Conservation (phyloP, 1,140 invertebrate species). For the Camponotus floridanus region DNA sequence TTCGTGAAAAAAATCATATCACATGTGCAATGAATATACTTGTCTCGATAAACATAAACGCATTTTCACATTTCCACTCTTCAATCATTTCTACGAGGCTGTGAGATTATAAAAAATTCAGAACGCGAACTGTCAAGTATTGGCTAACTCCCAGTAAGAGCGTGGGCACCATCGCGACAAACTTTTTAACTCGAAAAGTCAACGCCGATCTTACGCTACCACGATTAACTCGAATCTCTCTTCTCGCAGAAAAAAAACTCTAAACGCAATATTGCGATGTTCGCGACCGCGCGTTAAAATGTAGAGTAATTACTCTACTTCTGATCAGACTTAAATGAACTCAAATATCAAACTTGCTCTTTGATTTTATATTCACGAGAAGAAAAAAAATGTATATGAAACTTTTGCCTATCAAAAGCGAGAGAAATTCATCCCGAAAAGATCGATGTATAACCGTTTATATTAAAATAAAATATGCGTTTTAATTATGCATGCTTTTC, state of each 20-base stretch:
- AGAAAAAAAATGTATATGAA: conserved; percentile 42
- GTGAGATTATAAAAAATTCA: conserved; percentile 52
- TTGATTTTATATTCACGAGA: too few species aligned
- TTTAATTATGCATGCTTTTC: background rate
- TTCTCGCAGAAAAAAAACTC: conserved; percentile 3
- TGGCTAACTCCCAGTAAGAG: conserved; percentile 41
- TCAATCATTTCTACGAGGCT: conserved; percentile 26
- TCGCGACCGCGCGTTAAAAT: background rate
- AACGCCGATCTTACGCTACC: conserved; percentile 17
- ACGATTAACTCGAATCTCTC: conserved; percentile 45
- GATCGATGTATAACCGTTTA: conserved; percentile 10
- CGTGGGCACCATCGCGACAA: conserved; percentile 7
- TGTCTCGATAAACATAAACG: conserved; percentile 21
- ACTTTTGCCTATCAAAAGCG: conserved; percentile 36
- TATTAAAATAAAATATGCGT: background rate
- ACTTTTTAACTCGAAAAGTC: conserved; percentile 38
- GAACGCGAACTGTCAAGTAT: conserved; percentile 49
- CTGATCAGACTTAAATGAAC: conserved; percentile 22
- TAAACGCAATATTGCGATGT: background rate
- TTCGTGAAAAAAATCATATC: conserved; percentile 3
- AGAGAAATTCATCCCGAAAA: conserved; percentile 24
- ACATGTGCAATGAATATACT: conserved; percentile 9
- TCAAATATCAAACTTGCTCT: background rate
- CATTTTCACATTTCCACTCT: conserved; percentile 32
- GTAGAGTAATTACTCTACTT: conserved; percentile 7